Base-by-base conservation (phyloP, 2,113 vertebrate species). In the Rhinoderma darwinii region DNA sequence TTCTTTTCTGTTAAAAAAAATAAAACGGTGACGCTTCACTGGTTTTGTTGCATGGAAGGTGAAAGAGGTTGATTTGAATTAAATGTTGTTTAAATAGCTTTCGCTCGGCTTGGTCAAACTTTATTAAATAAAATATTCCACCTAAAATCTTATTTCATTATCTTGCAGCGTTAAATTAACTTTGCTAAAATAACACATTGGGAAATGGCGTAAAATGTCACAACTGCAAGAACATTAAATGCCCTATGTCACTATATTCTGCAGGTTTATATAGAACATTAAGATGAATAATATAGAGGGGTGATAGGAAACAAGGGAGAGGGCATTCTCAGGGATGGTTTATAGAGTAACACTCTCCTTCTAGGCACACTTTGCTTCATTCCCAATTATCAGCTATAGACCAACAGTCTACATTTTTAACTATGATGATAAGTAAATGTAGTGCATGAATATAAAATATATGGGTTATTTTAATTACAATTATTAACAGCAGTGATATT, bases 41-140 rank as follows among this genome's bases (percentile, higher is more conserved):
- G 47, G 84, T 80, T 86, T 17, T 51, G 47, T 86, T 73, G 61
- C 63, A 72, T 35, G 37, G 84, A 86, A 86, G 84, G 84, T 79
- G 84, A 86, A 86, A 80, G 84, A 86, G 84, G 84, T 80, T 86
- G 84, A 86, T 86, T 86, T 86, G 63, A 86, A 80, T 86, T 86
- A 86, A 86, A 86, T 80, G 76, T 80, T 86, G 84, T 86, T 86
- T 80, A 86, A 86, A 86, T 86, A 86, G 75, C 76, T 80, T 66
- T 86, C 61, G 76, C 84, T 86, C 27, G 66, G 84, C 84, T 86
- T 86, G 84, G 84, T 80, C 84, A 86, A 86, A 86, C 84, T 86
- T 86, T 86, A 86, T 86, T 86, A 86, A 79, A 86, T 86, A 86
- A 80, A 86, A 86, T 76, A 86, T 86, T 86, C 47, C 76, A 80